These are phyloP conservation scores for Neocloeon triangulifer DNA, from an alignment of 1,140 invertebrate genomes.

Conservation along the genomic window DNA sequence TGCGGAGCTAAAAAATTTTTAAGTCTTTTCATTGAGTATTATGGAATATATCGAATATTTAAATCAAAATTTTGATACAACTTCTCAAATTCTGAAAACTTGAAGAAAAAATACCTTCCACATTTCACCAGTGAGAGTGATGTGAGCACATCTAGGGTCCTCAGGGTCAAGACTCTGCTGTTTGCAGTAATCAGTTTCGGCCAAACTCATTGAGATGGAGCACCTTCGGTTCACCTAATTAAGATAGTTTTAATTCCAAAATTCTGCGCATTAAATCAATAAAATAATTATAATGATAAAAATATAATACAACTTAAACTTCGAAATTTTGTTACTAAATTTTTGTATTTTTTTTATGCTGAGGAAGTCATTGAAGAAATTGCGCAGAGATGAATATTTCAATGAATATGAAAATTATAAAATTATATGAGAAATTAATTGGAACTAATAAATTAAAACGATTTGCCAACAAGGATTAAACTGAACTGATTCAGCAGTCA, in stretches of 20 bases:
- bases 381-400: too few species aligned
- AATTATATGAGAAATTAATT: too few species aligned
- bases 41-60: constrained; percentile 8
- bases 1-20: constrained; percentile 31
- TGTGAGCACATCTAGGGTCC: constrained; percentile 53
- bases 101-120: constrained; percentile 22
- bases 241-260: background rate
- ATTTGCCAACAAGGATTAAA: too few species aligned
- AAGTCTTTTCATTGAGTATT: too few species aligned
- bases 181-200: constrained; percentile 40
- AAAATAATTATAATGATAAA: too few species aligned
- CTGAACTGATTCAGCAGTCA: too few species aligned
- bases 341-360: too few species aligned
- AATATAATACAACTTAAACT: too few species aligned
- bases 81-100: background rate
- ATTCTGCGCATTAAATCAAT: background rate
- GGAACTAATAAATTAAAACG: too few species aligned
- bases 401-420: too few species aligned
- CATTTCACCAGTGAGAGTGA: constrained; percentile 45
- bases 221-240: constrained; percentile 32
- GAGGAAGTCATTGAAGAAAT: too few species aligned
- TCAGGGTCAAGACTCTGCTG: constrained; percentile 42
- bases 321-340: too few species aligned
- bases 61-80: constrained; percentile 1
- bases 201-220: constrained; percentile 39